phyloP scores from a whole-genome alignment of 2,888 invertebrate species.

The Listrodromus nycthemerus region DNA sequence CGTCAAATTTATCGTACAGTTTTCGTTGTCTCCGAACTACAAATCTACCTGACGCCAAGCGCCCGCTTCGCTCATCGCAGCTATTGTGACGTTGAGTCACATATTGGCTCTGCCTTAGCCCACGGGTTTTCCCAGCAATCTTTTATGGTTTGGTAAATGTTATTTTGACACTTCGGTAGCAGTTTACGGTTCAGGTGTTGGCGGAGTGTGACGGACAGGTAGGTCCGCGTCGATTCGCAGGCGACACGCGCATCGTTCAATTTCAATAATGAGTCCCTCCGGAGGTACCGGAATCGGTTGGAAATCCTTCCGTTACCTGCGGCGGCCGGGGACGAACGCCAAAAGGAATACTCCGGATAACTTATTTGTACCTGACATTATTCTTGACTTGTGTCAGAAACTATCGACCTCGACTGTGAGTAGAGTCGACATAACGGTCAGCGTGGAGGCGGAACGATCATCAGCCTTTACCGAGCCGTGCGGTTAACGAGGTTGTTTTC shows the following conservation, averaged over 20 bases:
- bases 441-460: neutral
- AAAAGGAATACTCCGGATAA: neutral
- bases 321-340: neutral
- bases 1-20: neutral
- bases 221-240: neutral
- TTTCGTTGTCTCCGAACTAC: neutral
- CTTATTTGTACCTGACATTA: neutral
- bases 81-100: slow-evolving; percentile 39
- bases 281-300: neutral
- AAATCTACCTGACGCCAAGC: slow-evolving; percentile 23
- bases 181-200: slow-evolving; percentile 42
- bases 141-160: slow-evolving; percentile 30
- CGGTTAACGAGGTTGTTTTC: slow-evolving; percentile 23
- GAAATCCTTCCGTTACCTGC: neutral
- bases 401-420: neutral
- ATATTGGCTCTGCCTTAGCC: slow-evolving; percentile 20
- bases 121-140: slow-evolving; percentile 44
- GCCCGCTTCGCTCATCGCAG: slow-evolving; percentile 8
- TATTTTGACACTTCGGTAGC: slow-evolving; percentile 59
- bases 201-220: slow-evolving; percentile 25
- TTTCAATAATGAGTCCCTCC: neutral
- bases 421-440: slow-evolving; percentile 19
- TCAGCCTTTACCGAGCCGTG: neutral
- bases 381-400: slow-evolving; percentile 13
- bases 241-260: slow-evolving; percentile 26